Evolutionary conservation across 2,797 vertebrate species (phyloP), one percentile per base, ranked within the genome.

Genomic region (Clarias platycephalus): DNA sequence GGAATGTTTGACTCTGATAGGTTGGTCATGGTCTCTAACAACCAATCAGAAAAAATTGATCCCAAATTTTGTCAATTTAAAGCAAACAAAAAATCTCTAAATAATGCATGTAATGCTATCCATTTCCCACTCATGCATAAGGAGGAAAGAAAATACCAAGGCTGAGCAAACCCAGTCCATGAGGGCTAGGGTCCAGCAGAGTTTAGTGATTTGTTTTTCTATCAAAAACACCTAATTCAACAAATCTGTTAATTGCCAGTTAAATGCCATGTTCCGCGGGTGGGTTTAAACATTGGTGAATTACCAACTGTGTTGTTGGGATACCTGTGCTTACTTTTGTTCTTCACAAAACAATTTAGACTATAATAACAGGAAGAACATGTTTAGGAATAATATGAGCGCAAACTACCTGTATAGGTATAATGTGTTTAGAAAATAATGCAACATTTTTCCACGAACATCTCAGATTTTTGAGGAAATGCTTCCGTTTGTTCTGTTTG

Each of bases 391-490:
- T 64, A 80, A 64, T 44, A 7, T 31, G 16, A 28, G 57, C 15
- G 40, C 16, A 55, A 34, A 13, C 66, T 49, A 49, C 76, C 81
- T 66, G 75, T 83, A 80, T 80, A 74, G 62, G n/a, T 28, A 37
- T 44, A 58, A 55, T 79, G 71, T 86, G 85, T 80, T 79, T 70
- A 49, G 15, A 67, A 60, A 86, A 86, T 86, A 86, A 66, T 58
- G 79, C 40, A 24, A 68, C 31, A 76, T 76, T 66, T 86, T 80
- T 86, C 81, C 85, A 86, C 60, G 80, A 86, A 83, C 85, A 86
- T 80, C 12, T 28, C 26, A 80, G 31, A 66, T 86, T 76, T 49
- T 80, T 86, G 63, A 80, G 81, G 75, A 76, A 83, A 74, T 71
- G 15, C 40, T 22, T 78, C 20, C 57, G 72, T 57, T 34, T 63